Conservation (phyloP, 2,797 vertebrate genomes). For the Peromyscus eremicus region DNA sequence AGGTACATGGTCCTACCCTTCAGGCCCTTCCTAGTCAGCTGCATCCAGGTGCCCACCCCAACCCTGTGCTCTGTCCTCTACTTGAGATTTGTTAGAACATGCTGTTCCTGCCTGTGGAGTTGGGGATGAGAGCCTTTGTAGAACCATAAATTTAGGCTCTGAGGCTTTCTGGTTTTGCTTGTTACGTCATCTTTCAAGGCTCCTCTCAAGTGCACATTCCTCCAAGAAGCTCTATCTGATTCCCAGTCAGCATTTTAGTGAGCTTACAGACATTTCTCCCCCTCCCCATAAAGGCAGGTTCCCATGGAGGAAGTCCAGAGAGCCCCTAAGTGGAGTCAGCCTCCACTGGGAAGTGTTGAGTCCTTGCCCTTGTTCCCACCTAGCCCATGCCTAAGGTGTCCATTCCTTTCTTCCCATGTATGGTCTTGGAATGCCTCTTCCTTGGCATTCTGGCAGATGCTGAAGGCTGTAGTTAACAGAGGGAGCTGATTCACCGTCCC, state of each 20-base stretch:
- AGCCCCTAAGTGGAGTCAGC: background rate
- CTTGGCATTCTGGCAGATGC: constrained; percentile 64
- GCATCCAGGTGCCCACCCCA: background rate
- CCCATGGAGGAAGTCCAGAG: background rate
- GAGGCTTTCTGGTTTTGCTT: background rate
- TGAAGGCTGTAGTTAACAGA: constrained; percentile 50
- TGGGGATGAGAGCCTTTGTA: background rate
- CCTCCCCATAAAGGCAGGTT: background rate
- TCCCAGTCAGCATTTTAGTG: background rate
- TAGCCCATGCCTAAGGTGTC: too few species aligned
- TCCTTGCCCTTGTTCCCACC: background rate
- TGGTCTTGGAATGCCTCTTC: background rate
- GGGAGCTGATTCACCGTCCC: background rate
- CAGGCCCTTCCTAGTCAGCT: background rate
- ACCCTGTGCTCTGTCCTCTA: background rate
- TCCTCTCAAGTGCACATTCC: background rate
- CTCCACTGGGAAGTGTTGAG: background rate
- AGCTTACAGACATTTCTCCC: background rate
- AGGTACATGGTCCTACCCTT: background rate
- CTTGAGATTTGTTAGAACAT: background rate
- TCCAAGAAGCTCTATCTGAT: constrained; percentile 12
- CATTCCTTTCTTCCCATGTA: background rate
- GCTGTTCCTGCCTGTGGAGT: background rate
- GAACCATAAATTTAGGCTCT: background rate
- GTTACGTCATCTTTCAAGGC: background rate